Evolutionary conservation across 1,140 invertebrate species (phyloP).

Genomic region (Episyrphus balteatus): DNA sequence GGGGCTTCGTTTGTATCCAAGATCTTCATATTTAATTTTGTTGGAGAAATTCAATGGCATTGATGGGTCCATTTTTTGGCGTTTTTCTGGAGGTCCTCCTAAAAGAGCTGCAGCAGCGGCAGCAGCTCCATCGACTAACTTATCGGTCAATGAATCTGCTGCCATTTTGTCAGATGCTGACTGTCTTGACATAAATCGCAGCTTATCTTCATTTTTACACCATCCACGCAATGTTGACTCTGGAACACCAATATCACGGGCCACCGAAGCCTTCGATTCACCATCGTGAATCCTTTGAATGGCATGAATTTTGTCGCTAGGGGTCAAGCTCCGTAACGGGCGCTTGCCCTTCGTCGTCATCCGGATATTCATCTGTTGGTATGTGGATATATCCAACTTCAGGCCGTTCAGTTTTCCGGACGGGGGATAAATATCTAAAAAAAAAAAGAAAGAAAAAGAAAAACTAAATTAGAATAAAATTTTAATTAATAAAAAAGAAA

Average conservation of each 20-base stretch:
- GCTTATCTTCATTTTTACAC: slow-evolving; percentile 74
- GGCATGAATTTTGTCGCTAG: slow-evolving; percentile 64
- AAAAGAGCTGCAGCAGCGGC: slow-evolving; percentile 42
- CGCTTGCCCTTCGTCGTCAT: slow-evolving; percentile 51
- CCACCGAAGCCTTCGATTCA: slow-evolving; percentile 71
- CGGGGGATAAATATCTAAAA: background rate
- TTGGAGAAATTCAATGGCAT: slow-evolving; percentile 36
- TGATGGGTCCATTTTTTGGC: slow-evolving; percentile 35
- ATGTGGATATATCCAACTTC: slow-evolving; percentile 37
- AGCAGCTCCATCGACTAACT: slow-evolving; percentile 20
- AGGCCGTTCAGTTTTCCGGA: slow-evolving; percentile 18
- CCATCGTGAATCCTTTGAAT: slow-evolving; percentile 69
- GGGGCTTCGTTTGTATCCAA: slow-evolving; percentile 24
- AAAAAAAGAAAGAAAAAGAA: background rate
- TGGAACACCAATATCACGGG: slow-evolving; percentile 67
- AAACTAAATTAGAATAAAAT: too few species aligned
- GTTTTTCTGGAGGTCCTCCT: slow-evolving; percentile 42
- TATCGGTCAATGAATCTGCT: slow-evolving; percentile 23
- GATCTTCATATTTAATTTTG: slow-evolving; percentile 32
- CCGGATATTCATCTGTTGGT: slow-evolving; percentile 34
- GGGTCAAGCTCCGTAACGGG: slow-evolving; percentile 55
- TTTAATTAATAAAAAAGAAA: too few species aligned
- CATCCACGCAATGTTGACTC: slow-evolving; percentile 71
- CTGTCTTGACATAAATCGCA: slow-evolving; percentile 56
- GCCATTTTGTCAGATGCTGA: slow-evolving; percentile 47